Conservation (phyloP, 2,888 invertebrate genomes). For the Molorchus minor region DNA sequence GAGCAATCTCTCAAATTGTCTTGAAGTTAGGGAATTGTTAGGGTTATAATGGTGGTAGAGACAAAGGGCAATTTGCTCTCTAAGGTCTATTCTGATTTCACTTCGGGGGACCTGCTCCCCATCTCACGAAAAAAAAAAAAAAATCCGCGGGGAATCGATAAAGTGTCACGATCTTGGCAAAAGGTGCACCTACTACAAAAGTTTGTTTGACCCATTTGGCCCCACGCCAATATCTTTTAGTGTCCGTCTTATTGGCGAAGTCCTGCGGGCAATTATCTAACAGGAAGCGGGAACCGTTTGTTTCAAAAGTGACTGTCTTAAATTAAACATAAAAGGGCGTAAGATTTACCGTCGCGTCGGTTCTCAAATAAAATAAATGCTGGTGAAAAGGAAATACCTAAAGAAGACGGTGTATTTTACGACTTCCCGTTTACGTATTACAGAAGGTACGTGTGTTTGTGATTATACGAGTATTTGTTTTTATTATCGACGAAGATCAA, state of each 20-base stretch:
- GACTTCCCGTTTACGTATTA: not conserved
- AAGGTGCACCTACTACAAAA: not conserved
- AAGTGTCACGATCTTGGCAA: not conserved
- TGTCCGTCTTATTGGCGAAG: slow-evolving; percentile 1
- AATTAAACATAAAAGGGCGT: not conserved
- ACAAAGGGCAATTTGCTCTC: no score
- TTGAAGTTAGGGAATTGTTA: no score
- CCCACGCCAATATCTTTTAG: not conserved
- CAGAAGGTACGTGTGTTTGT: not conserved
- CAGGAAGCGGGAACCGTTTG: not conserved
- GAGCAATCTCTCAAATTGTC: no score
- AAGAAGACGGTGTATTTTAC: not conserved
- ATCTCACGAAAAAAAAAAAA: no score
- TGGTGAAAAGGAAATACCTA: not conserved
- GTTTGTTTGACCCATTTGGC: slow-evolving; percentile 7
- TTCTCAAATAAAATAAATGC: slow-evolving; percentile 1
- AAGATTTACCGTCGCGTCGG: not conserved
- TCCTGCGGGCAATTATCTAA: not conserved
- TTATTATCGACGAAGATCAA: no score
- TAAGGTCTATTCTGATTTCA: no score
- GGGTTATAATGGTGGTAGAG: no score
- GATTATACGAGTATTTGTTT: not conserved
- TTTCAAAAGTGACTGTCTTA: slow-evolving; percentile 2
- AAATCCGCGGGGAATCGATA: not conserved
- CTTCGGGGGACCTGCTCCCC: no score